Conservation (phyloP, 2,113 vertebrate genomes). For the Syrmaticus mikado region DNA sequence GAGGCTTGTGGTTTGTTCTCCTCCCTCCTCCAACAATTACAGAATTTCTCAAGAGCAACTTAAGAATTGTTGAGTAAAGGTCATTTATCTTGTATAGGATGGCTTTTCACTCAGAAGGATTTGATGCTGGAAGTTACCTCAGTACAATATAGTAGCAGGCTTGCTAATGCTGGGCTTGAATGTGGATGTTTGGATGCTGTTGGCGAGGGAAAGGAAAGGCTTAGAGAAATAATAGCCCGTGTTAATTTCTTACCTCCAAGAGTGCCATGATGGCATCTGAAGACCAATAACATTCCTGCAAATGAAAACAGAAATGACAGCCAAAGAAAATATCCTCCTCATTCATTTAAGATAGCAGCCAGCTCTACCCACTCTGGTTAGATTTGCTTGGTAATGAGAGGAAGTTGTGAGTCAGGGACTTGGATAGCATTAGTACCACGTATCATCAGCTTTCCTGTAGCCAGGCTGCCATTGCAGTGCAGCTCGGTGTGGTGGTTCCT, state of each 20-base stretch:
- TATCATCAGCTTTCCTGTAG: not conserved
- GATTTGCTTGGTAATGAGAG: not conserved
- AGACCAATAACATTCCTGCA: not conserved
- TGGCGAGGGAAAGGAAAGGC: not conserved
- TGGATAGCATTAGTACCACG: not conserved
- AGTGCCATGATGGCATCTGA: not conserved
- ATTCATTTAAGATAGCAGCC: not conserved
- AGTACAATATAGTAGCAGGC: not conserved
- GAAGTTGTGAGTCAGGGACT: slow-evolving; percentile 7
- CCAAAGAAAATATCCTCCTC: not conserved
- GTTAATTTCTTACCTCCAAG: not conserved
- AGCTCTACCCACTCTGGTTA: not conserved
- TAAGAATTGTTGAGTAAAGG: slow-evolving; percentile 47
- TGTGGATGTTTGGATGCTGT: not conserved
- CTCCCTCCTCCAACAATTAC: slow-evolving; percentile 37
- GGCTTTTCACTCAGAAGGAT: not conserved
- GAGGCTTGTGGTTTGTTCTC: slow-evolving; percentile 44
- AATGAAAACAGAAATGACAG: not conserved
- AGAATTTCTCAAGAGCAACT: slow-evolving; percentile 49
- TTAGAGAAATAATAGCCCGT: not conserved
- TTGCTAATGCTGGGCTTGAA: not conserved
- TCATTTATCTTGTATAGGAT: slow-evolving; percentile 20
- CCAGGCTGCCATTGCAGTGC: not conserved
- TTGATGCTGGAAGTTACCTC: not conserved
- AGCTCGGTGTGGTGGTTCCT: not conserved